Conservation (phyloP, 35 echinoderm and acorn worm species). For the Holothuria glaberrima region DNA sequence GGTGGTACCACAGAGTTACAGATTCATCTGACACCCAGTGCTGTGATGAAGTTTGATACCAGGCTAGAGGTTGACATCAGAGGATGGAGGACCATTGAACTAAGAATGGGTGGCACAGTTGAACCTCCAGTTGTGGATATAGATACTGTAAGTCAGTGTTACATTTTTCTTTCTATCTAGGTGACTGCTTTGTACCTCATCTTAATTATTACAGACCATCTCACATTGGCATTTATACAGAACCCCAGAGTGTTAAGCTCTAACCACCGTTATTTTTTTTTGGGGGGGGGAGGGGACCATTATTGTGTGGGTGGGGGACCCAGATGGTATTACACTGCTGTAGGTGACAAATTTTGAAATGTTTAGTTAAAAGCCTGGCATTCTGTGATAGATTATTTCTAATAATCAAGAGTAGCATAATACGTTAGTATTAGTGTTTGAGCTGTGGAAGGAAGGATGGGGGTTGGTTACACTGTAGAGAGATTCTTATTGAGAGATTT, state of each 20-base stretch:
- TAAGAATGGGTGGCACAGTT: conserved; percentile 97
- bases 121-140: conserved; percentile 92
- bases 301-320: too few species aligned
- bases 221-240: too few species aligned
- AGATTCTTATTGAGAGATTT: too few species aligned
- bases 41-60: conserved; percentile 99
- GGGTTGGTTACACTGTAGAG: too few species aligned
- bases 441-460: too few species aligned
- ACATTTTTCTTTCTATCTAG: background rate
- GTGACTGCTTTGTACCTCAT: too few species aligned
- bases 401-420: too few species aligned
- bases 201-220: too few species aligned
- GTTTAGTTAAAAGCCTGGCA: background rate
- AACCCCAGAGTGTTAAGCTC: background rate
- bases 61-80: conserved; percentile 91
- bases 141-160: conserved; percentile 84
- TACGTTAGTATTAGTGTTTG: too few species aligned
- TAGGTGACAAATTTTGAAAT: background rate
- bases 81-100: conserved; percentile 97
- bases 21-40: conserved; percentile 80
- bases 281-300: background rate
- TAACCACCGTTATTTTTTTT: background rate
- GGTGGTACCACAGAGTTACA: conserved; percentile 90
- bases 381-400: too few species aligned
- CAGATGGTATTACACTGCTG: background rate